phyloP scores from a whole-genome alignment of 2,797 vertebrate species.

The Margarornis squamiger region DNA sequence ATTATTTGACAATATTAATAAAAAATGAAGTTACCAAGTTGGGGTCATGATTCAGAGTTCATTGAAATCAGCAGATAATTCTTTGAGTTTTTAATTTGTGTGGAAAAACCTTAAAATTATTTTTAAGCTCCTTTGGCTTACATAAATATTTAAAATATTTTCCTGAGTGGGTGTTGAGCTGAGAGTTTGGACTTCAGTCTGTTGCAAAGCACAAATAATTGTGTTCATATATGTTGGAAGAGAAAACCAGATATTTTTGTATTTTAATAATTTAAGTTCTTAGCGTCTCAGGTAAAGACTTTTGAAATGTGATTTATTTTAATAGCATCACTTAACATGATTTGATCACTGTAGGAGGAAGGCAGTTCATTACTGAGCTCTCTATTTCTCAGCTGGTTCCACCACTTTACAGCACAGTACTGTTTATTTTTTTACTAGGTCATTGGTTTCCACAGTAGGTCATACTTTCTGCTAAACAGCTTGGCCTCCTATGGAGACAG shows the following conservation, averaged over 20 bases:
- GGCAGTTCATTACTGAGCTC: conserved; percentile 38
- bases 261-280: neutral
- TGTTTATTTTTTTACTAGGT: conserved; percentile 41
- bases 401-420: neutral
- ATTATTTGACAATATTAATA: neutral
- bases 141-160: neutral
- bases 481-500: conserved; percentile 38
- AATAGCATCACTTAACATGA: conserved; percentile 27
- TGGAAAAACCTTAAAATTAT: neutral
- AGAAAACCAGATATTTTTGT: neutral
- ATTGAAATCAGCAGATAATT: neutral
- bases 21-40: neutral
- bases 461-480: conserved; percentile 47
- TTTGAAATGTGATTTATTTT: conserved; percentile 39
- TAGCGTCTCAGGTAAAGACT: neutral
- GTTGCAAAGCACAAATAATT: neutral
- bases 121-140: neutral
- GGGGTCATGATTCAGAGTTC: neutral
- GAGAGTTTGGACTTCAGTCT: neutral
- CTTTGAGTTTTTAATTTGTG: neutral
- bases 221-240: neutral
- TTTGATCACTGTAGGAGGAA: conserved; percentile 51
- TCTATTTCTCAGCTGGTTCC: conserved; percentile 30
- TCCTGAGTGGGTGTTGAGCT: neutral
- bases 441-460: conserved; percentile 38